A percentile compares a stretch with the other conserved stretches of the same genome.
Conservation (phyloP, 2,113 vertebrate species). For the Cebidichthys violaceus region DNA sequence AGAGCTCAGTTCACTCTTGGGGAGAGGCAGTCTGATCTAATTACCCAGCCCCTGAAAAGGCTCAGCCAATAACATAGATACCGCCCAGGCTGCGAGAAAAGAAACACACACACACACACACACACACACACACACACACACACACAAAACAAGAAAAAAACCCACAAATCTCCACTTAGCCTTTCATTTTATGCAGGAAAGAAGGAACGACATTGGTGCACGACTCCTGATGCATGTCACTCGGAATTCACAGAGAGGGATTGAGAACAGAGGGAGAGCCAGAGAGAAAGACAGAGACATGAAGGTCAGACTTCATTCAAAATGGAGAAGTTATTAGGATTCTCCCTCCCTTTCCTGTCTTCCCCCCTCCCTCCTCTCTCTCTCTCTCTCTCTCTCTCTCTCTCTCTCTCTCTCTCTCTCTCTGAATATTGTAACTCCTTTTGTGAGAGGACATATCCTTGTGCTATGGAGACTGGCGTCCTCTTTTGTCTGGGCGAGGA, state of each 20-base stretch:
- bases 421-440: constrained; percentile 65
- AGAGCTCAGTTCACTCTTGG: constrained; percentile 69
- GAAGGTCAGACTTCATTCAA: constrained; percentile 81
- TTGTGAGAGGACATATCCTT: constrained; percentile 74
- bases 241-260: constrained; percentile 54
- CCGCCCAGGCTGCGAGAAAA: constrained; percentile 37
- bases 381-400: neutral
- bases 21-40: constrained; percentile 79
- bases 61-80: constrained; percentile 69
- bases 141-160: constrained; percentile 24
- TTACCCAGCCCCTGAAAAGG: constrained; percentile 74
- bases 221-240: constrained; percentile 42
- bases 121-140: constrained; percentile 13
- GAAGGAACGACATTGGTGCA: constrained; percentile 25
- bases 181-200: constrained; percentile 53
- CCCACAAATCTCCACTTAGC: constrained; percentile 20
- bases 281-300: constrained; percentile 61
- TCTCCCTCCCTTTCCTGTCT: constrained; percentile 34
- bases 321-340: constrained; percentile 77
- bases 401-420: constrained; percentile 23
- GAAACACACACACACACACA: constrained; percentile 21
- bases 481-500: constrained; percentile 67
- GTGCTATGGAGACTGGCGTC: constrained; percentile 65
- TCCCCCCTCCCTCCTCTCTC: constrained; percentile 28
- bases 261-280: constrained; percentile 32